A percentile compares a stretch with the other conserved stretches of the same genome.
phyloP scores from a whole-genome alignment of 2,113 vertebrate genomes.

The Oreocharis arfaki region DNA sequence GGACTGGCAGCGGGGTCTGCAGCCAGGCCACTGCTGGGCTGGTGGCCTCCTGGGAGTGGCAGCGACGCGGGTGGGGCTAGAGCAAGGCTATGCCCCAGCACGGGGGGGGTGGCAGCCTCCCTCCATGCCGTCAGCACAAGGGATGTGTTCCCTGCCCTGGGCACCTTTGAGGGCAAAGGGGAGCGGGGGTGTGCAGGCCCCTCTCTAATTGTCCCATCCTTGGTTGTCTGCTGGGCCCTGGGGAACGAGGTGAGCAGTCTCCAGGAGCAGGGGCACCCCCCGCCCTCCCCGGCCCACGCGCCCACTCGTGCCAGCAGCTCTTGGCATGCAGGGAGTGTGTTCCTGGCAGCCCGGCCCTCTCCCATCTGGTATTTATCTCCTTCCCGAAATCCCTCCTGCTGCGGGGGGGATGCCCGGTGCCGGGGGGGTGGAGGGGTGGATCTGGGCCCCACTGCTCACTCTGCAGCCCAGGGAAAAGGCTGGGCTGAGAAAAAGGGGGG shows the following conservation, averaged over 20 bases:
- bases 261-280: neutral
- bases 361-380: conserved; percentile 57
- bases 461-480: neutral
- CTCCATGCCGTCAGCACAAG: accelerated
- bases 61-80: accelerated
- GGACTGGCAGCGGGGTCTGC: neutral
- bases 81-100: neutral
- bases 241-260: conserved; percentile 2
- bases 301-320: conserved; percentile 37
- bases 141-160: neutral
- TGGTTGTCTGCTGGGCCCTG: neutral
- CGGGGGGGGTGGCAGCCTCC: neutral
- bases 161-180: neutral
- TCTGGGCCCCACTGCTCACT: conserved; percentile 4
- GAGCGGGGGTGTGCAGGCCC: accelerated
- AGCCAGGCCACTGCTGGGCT: neutral
- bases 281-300: neutral
- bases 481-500: neutral
- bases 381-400: conserved; percentile 48
- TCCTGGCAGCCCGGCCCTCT: conserved; percentile 48
- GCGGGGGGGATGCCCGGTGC: neutral
- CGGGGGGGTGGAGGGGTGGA: neutral
- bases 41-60: neutral
- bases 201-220: neutral
- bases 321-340: conserved; percentile 1